These are phyloP conservation scores for Papilio demoleus DNA, from an alignment of 2,888 invertebrate species.

Conservation along the genomic window DNA sequence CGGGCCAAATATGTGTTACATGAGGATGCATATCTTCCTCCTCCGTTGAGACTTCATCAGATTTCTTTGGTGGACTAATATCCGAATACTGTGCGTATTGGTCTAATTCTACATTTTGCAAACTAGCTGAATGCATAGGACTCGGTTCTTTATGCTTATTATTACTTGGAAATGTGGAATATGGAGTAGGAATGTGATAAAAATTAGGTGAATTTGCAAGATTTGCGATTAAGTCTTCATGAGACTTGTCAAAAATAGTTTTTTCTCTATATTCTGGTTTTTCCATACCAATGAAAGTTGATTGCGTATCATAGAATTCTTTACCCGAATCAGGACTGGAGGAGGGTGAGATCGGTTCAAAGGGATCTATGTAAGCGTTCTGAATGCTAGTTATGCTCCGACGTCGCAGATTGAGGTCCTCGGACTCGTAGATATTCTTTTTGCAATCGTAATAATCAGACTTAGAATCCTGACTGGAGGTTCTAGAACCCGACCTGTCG, in stretches of 20 bases:
- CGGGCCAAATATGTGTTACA: constrained; percentile 82
- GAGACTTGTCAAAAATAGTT: constrained; percentile 81
- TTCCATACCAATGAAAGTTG: constrained; percentile 75
- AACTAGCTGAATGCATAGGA: constrained; percentile 86
- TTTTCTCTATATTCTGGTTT: constrained; percentile 80
- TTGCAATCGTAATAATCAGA: constrained; percentile 88
- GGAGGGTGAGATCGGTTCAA: constrained; percentile 81
- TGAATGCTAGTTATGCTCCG: constrained; percentile 70
- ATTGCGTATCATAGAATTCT: constrained; percentile 84
- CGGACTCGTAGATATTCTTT: constrained; percentile 74
- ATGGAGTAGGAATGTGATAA: constrained; percentile 84
- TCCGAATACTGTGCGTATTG: constrained; percentile 78
- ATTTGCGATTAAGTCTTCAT: constrained; percentile 84
- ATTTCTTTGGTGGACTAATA: constrained; percentile 66
- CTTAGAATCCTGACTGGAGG: constrained; percentile 89
- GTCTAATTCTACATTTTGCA: constrained; percentile 88
- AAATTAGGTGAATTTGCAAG: constrained; percentile 72
- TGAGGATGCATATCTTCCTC: constrained; percentile 80
- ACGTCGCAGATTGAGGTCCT: constrained; percentile 63
- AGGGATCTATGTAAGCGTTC: constrained; percentile 72
- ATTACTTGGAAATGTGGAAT: constrained; percentile 85
- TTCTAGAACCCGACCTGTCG: constrained; percentile 84
- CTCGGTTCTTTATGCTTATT: constrained; percentile 82
- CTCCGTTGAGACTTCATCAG: constrained; percentile 78
- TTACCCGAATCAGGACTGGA: constrained; percentile 88